Evolutionary conservation across 2,797 vertebrate species (phyloP).

Genomic region (Cyprinella venusta): DNA sequence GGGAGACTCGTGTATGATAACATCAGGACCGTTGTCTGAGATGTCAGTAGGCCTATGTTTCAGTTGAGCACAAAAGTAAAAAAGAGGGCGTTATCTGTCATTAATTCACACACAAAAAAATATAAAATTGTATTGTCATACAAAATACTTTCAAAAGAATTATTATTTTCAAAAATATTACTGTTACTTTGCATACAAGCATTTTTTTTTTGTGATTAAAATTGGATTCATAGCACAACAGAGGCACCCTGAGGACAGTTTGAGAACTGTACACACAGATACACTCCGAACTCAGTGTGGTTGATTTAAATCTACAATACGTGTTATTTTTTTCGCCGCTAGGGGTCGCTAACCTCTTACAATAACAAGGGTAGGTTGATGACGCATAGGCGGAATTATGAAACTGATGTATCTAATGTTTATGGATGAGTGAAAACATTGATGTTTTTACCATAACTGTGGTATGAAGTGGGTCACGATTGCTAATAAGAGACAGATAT

Average conservation of each 20-base stretch:
- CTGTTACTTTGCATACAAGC: neutral
- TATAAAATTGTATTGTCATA: neutral
- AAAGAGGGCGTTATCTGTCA: neutral
- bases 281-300: neutral
- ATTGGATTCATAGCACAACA: conserved; percentile 9
- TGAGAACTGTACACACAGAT: neutral
- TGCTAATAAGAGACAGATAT: too few relatives aligned
- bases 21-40: conserved; percentile 22
- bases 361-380: too few relatives aligned
- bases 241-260: conserved; percentile 34
- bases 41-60: conserved; percentile 1
- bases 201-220: neutral
- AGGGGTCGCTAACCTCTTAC: too few relatives aligned
- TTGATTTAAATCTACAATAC: neutral
- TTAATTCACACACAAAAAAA: neutral
- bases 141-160: neutral
- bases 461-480: too few relatives aligned
- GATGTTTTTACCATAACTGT: too few relatives aligned
- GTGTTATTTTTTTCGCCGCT: too few relatives aligned
- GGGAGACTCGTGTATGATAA: conserved; percentile 30
- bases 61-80: neutral
- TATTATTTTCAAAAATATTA: neutral
- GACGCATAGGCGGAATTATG: too few relatives aligned
- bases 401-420: too few relatives aligned
- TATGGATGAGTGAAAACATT: too few relatives aligned